Conservation (phyloP, 2,888 invertebrate species). For the Oscheius sp. region DNA sequence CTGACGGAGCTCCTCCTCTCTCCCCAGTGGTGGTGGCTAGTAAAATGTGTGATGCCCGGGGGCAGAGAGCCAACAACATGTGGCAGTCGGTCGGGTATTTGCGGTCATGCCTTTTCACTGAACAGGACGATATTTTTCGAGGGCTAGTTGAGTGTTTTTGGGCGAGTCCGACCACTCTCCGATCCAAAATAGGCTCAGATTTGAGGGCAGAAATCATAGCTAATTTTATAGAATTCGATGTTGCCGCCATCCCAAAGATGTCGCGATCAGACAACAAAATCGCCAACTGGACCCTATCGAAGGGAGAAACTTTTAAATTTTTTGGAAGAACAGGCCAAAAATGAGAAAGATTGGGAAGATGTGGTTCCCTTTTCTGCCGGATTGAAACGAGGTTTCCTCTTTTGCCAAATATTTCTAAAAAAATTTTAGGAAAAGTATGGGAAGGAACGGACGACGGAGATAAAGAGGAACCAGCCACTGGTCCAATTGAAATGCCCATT, state of each 20-base stretch:
- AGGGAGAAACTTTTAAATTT: slow-evolving; percentile 93
- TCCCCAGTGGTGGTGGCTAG: slow-evolving; percentile 15
- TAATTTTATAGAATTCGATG: slow-evolving; percentile 88
- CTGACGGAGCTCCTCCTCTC: not conserved
- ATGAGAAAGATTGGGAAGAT: slow-evolving; percentile 96
- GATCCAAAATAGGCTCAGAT: not conserved
- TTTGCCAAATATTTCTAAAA: not conserved
- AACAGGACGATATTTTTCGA: not conserved
- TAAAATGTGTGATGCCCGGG: slow-evolving; percentile 22
- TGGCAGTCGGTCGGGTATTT: slow-evolving; percentile 5
- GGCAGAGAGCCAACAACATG: too few species aligned
- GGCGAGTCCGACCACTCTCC: too few species aligned
- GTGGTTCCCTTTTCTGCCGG: slow-evolving; percentile 91
- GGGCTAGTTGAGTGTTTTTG: too few species aligned
- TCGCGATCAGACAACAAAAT: slow-evolving; percentile 93
- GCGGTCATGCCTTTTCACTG: slow-evolving; percentile 9
- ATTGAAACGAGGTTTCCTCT: slow-evolving; percentile 82
- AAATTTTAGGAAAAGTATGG: slow-evolving; percentile 15
- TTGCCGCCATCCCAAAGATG: slow-evolving; percentile 94
- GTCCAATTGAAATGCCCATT: slow-evolving; percentile 67
- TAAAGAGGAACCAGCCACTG: slow-evolving; percentile 24
- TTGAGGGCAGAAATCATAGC: not conserved
- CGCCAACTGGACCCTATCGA: slow-evolving; percentile 88
- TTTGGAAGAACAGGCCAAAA: slow-evolving; percentile 96
- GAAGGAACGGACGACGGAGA: slow-evolving; percentile 32